Percentiles rank a stretch among this genome's conserved stretches.
These are phyloP conservation scores for Chaetodon trifascialis DNA, from an alignment of 2,113 vertebrate genomes.

Conservation along the genomic window DNA sequence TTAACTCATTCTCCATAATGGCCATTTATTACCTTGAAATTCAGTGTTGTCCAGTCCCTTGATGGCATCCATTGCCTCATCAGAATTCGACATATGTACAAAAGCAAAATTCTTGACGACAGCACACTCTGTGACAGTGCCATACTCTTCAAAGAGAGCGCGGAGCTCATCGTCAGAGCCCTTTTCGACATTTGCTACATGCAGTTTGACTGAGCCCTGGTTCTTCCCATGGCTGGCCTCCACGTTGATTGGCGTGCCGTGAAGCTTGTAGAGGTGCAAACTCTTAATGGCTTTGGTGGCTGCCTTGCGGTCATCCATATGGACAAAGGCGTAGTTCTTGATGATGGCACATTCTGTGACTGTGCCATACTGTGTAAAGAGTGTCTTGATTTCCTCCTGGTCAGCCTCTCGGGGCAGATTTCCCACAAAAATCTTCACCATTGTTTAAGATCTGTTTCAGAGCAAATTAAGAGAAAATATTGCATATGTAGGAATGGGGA, in stretches of 20 bases:
- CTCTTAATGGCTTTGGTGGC: conserved; percentile 86
- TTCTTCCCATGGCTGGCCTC: conserved; percentile 86
- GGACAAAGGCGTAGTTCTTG: conserved; percentile 88
- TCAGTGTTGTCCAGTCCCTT: conserved; percentile 86
- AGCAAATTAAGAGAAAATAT: background rate
- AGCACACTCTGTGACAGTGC: conserved; percentile 84
- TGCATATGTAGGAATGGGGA: background rate
- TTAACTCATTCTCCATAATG: accelerated
- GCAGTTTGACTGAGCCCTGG: conserved; percentile 84
- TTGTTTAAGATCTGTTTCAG: conserved; percentile 53
- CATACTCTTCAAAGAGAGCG: conserved; percentile 86
- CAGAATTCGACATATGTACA: conserved; percentile 87
- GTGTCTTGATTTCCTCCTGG: conserved; percentile 82
- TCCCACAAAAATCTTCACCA: conserved; percentile 89
- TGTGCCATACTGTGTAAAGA: conserved; percentile 82
- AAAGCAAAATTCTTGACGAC: conserved; percentile 89
- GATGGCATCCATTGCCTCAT: conserved; percentile 88
- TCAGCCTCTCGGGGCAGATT: conserved; percentile 85
- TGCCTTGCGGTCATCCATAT: conserved; percentile 87
- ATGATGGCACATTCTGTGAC: conserved; percentile 87
- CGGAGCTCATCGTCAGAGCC: conserved; percentile 84
- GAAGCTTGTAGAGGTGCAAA: conserved; percentile 85
- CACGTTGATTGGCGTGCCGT: conserved; percentile 85
- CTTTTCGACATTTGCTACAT: conserved; percentile 86
- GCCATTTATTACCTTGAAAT: conserved; percentile 80